Evolutionary conservation across 2,113 vertebrate species (phyloP).

Genomic region (Neolamprologus longior): DNA sequence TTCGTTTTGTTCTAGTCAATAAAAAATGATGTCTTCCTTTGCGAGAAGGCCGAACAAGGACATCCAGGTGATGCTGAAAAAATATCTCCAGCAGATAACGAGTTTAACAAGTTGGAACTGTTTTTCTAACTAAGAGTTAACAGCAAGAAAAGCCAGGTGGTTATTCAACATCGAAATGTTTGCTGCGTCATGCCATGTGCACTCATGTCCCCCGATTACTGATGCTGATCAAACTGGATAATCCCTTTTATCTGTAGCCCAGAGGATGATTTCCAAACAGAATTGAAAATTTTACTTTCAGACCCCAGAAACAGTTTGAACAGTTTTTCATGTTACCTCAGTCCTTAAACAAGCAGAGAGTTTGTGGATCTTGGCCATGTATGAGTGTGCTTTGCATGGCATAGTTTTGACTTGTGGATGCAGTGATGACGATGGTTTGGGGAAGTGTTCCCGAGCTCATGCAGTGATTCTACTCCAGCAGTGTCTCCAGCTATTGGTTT

Average conservation of each 20-base stretch:
- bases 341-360: not conserved
- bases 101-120: not conserved
- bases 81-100: accelerated
- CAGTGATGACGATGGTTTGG: not conserved
- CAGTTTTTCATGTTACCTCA: not conserved
- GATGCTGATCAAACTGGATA: not conserved
- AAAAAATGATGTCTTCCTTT: not conserved
- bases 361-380: not conserved
- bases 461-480: not conserved
- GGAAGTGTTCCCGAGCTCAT: not conserved
- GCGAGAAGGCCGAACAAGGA: accelerated
- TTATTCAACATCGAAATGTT: not conserved
- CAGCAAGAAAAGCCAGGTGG: not conserved
- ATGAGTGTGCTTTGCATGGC: not conserved
- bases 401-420: not conserved
- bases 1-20: not conserved
- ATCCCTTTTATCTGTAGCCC: not conserved
- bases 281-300: not conserved
- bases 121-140: not conserved
- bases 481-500: not conserved
- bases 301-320: not conserved
- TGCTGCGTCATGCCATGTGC: not conserved
- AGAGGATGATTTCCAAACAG: not conserved
- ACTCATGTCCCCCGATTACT: not conserved
- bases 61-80: not conserved